A percentile compares a stretch with the other conserved stretches of the same genome.
phyloP scores from a whole-genome alignment of 2,797 vertebrate species.

The Cryptoblepharus egeriae region DNA sequence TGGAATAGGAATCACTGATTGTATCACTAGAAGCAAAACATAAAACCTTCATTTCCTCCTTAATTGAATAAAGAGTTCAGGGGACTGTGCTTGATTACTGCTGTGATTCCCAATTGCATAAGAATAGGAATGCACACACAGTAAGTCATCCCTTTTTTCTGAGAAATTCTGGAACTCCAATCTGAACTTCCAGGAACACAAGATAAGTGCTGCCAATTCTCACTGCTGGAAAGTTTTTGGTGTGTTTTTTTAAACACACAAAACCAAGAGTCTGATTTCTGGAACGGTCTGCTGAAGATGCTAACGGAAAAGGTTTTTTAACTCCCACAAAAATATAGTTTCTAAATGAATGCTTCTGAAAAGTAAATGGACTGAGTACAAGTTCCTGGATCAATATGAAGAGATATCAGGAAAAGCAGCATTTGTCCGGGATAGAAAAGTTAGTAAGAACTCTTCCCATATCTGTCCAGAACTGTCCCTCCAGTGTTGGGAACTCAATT shows the following conservation, averaged over 20 bases:
- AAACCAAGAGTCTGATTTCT: slow-evolving; percentile 67
- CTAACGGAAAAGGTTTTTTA: slow-evolving; percentile 51
- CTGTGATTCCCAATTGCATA: slow-evolving; percentile 78
- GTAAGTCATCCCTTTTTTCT: slow-evolving; percentile 91
- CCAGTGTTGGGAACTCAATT: too few species aligned
- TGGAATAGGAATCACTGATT: slow-evolving; percentile 17
- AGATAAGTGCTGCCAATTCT: slow-evolving; percentile 81
- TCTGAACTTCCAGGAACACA: slow-evolving; percentile 91
- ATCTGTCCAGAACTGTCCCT: too few species aligned
- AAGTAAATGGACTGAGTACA: slow-evolving; percentile 25
- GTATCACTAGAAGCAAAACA: slow-evolving; percentile 30
- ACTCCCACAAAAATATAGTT: slow-evolving; percentile 50
- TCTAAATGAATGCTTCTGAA: slow-evolving; percentile 42
- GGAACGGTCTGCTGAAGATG: slow-evolving; percentile 60
- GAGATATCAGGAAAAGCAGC: not conserved
- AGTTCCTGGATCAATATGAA: slow-evolving; percentile 39
- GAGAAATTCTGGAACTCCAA: slow-evolving; percentile 92
- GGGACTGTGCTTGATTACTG: slow-evolving; percentile 68
- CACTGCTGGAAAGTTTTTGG: slow-evolving; percentile 58
- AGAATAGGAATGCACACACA: slow-evolving; percentile 80
- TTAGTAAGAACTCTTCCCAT: slow-evolving; percentile 2
- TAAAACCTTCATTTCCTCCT: slow-evolving; percentile 1
- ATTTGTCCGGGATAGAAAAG: slow-evolving; percentile 15
- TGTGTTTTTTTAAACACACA: slow-evolving; percentile 35
- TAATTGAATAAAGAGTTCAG: slow-evolving; percentile 66